Conservation (phyloP, 2,888 invertebrate species). For the Dryocosmus kuriphilus region DNA sequence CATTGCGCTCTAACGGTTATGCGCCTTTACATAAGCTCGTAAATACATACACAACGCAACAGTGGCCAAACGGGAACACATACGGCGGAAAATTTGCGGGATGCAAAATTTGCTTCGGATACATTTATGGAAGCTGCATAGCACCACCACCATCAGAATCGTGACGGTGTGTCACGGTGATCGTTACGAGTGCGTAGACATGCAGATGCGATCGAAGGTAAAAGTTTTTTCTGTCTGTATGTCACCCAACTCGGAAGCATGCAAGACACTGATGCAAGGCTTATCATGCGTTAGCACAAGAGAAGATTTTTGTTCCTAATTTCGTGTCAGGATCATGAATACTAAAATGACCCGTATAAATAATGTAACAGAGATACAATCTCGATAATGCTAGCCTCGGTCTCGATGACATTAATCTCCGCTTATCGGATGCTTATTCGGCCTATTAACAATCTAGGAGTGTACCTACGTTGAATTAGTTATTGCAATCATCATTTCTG, state of each 20-base stretch:
- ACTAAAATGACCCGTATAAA: conserved; percentile 5
- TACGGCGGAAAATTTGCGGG: conserved; percentile 50
- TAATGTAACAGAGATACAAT: background rate
- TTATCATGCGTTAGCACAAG: conserved; percentile 34
- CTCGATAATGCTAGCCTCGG: background rate
- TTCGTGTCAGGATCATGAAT: background rate
- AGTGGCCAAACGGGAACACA: conserved; percentile 48
- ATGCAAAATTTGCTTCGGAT: conserved; percentile 56
- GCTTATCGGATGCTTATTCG: background rate
- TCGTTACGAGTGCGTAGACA: conserved; percentile 47
- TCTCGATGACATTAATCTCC: conserved; percentile 3
- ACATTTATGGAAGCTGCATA: conserved; percentile 52
- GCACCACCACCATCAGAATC: conserved; percentile 16
- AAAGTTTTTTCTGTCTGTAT: conserved; percentile 52
- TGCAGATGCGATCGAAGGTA: conserved; percentile 54
- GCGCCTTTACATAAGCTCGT: conserved; percentile 38
- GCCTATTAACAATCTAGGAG: background rate
- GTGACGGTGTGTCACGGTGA: conserved; percentile 42
- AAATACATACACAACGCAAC: conserved; percentile 41
- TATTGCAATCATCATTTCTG: background rate
- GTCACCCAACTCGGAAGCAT: conserved; percentile 45
- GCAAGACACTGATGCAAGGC: conserved; percentile 42
- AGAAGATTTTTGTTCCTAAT: background rate
- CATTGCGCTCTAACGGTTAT: conserved; percentile 45
- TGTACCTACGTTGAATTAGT: background rate